These are phyloP conservation scores for Tursiops truncatus DNA, from an alignment of 2,113 vertebrate species.

Conservation along the genomic window DNA sequence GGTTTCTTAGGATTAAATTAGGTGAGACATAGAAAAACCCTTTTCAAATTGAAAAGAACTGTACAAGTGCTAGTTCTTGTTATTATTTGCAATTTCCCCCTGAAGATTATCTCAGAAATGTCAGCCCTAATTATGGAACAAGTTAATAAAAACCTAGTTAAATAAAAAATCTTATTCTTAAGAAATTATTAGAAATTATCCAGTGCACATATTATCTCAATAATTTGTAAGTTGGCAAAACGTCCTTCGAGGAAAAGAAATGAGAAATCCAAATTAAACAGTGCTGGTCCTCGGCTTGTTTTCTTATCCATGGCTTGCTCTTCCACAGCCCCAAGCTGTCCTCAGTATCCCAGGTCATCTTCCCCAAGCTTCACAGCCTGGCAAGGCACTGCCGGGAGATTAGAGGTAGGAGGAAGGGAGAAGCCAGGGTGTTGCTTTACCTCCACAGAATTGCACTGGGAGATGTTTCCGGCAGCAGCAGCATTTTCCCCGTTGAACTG, in stretches of 20 bases:
- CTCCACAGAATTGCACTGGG: not conserved
- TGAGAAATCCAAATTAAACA: not conserved
- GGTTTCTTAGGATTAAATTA: not conserved
- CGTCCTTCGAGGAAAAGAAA: not conserved
- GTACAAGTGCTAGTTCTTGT: constrained; percentile 1
- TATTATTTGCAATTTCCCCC: not conserved
- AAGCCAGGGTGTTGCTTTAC: not conserved
- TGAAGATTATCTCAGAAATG: not conserved
- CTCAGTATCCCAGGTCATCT: not conserved
- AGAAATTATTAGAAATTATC: not conserved
- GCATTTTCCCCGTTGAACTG: not conserved
- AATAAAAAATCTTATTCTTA: constrained; percentile 19
- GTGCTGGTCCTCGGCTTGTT: not conserved
- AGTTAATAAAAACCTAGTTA: constrained; percentile 36
- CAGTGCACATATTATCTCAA: not conserved
- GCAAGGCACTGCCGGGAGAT: not conserved
- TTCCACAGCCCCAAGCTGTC: not conserved
- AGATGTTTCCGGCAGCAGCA: not conserved
- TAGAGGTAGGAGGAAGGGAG: not conserved
- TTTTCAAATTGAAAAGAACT: constrained; percentile 31
- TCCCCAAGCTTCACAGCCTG: not conserved
- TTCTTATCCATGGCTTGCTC: not conserved
- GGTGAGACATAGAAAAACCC: not conserved
- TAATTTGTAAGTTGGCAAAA: constrained; percentile 16
- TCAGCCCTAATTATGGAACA: not conserved